A percentile compares a stretch with the other conserved stretches of the same genome.
These are phyloP conservation scores for Hippolais icterina DNA, from an alignment of 2,113 vertebrate species.

Conservation along the genomic window DNA sequence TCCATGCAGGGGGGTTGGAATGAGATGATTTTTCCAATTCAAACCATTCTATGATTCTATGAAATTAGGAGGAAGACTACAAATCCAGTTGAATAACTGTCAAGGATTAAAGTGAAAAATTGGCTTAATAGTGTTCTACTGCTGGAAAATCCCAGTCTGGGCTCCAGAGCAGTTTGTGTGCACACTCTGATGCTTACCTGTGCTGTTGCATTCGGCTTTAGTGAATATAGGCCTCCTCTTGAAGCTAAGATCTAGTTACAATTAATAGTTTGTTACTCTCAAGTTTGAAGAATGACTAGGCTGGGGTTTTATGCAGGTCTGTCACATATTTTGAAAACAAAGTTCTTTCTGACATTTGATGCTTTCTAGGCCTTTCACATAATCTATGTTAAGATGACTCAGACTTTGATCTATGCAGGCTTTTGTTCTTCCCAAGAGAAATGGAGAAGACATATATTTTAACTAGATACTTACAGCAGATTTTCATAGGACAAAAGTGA, in stretches of 20 bases:
- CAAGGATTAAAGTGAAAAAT: not conserved
- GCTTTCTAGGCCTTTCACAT: not conserved
- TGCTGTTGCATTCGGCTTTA: not conserved
- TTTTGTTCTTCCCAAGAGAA: not conserved
- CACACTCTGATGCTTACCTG: not conserved
- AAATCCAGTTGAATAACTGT: not conserved
- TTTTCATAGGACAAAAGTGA: not conserved
- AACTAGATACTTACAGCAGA: not conserved
- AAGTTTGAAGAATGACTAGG: not conserved
- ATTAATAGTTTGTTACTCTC: not conserved
- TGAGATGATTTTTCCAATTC: not conserved
- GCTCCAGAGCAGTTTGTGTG: not conserved
- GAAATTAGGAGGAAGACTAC: not conserved
- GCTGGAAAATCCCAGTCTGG: not conserved
- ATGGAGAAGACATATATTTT: not conserved
- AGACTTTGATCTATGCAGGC: not conserved
- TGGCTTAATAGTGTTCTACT: not conserved
- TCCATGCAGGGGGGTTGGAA: not conserved
- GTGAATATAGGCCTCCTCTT: not conserved
- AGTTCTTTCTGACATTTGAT: not conserved
- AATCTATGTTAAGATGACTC: not conserved
- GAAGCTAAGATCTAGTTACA: not conserved
- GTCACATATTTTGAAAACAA: not conserved
- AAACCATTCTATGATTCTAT: not conserved
- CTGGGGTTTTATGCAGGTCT: not conserved